phyloP scores from a whole-genome alignment of 2,797 vertebrate genomes.

The Cottoperca gobio region DNA sequence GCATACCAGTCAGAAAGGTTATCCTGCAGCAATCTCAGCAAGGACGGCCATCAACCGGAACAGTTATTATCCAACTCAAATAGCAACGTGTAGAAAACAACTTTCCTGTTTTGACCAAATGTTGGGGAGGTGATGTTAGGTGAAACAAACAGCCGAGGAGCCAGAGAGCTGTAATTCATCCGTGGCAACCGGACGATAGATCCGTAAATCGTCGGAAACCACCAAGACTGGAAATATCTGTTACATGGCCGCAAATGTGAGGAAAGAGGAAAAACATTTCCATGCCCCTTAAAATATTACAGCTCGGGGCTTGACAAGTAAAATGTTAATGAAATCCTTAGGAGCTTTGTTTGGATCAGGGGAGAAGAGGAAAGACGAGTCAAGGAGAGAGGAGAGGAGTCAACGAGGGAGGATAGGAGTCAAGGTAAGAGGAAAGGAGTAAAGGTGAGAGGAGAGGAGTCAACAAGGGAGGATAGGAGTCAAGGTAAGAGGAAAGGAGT shows the following conservation, averaged over 20 bases:
- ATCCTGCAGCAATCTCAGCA: conserved; percentile 58
- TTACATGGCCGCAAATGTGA: conserved; percentile 29
- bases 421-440: too few relatives aligned
- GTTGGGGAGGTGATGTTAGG: conserved; percentile 22
- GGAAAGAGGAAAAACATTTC: conserved; percentile 47
- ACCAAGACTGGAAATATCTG: conserved; percentile 52
- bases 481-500: background rate
- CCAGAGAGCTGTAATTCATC: conserved; percentile 38
- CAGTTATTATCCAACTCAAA: conserved; percentile 59
- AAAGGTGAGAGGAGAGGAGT: background rate
- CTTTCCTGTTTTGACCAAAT: conserved; percentile 46
- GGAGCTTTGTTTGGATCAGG: conserved; percentile 33
- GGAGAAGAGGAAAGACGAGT: background rate
- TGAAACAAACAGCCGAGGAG: conserved; percentile 31
- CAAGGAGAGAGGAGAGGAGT: background rate
- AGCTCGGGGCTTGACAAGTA: conserved; percentile 23
- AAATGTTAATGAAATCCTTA: conserved; percentile 24
- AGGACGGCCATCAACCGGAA: conserved; percentile 49
- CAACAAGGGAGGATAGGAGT: background rate
- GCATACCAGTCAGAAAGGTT: conserved; percentile 70
- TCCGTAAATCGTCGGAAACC: conserved; percentile 54
- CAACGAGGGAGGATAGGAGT: background rate
- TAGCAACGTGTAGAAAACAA: conserved; percentile 57
- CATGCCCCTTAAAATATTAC: conserved; percentile 40
- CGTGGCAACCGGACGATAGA: conserved; percentile 35